These are phyloP conservation scores for Nasonia vitripennis DNA, from an alignment of 1,140 invertebrate genomes.

Conservation along the genomic window DNA sequence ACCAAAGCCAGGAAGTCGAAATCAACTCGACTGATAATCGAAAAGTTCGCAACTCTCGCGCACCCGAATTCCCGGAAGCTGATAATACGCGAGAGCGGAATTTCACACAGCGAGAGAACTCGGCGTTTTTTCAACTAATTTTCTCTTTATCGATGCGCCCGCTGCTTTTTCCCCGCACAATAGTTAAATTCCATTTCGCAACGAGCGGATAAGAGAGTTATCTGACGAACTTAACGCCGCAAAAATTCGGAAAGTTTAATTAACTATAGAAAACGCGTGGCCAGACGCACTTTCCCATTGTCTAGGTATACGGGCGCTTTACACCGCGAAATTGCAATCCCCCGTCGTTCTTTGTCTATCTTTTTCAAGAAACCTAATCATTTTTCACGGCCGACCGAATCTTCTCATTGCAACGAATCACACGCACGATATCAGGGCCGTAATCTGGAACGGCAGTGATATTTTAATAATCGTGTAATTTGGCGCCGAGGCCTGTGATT, in stretches of 20 bases:
- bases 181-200: slow-evolving; percentile 6
- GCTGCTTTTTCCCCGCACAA: not conserved
- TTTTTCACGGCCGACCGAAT: not conserved
- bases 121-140: not conserved
- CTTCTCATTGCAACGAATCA: not conserved
- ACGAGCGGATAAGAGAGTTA: not conserved
- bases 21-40: not conserved
- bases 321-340: slow-evolving; percentile 1
- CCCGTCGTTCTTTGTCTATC: not conserved
- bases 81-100: not conserved
- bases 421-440: not conserved
- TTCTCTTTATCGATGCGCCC: not conserved
- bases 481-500: not conserved
- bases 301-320: not conserved
- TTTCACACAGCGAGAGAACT: not conserved
- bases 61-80: not conserved
- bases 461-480: slow-evolving; percentile 14
- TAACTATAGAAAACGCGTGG: slow-evolving; percentile 7
- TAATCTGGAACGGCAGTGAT: slow-evolving; percentile 2
- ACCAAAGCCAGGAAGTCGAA: no score
- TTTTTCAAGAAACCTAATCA: not conserved
- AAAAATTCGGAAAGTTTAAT: slow-evolving; percentile 26
- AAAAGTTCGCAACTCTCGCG: not conserved
- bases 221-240: not conserved
- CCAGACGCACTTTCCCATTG: slow-evolving; percentile 2